Conservation (phyloP, 2,797 vertebrate species). For the Fistularia commersonii region DNA sequence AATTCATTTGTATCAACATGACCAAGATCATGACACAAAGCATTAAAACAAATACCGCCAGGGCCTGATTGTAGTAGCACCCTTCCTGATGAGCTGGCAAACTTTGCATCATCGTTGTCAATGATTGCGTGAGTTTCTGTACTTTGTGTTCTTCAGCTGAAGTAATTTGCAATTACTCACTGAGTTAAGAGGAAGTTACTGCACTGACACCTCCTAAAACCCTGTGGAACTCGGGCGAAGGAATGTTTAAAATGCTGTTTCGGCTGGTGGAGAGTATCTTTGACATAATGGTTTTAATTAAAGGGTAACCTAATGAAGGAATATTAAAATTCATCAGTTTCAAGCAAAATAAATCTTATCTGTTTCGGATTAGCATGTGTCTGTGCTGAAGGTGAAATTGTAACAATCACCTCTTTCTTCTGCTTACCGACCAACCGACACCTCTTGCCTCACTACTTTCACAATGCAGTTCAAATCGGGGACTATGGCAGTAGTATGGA, state of each 20-base stretch:
- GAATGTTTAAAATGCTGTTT: slow-evolving; percentile 9
- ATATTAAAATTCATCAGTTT: too few species aligned
- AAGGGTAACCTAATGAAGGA: too few species aligned
- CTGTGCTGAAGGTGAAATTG: slow-evolving; percentile 4
- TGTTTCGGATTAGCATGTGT: too few species aligned
- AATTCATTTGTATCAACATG: slow-evolving; percentile 24
- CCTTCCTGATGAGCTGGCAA: slow-evolving; percentile 61
- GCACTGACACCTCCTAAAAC: slow-evolving; percentile 44
- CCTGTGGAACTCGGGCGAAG: slow-evolving; percentile 9
- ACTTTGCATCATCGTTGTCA: slow-evolving; percentile 56
- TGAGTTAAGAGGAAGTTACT: slow-evolving; percentile 46
- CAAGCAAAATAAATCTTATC: too few species aligned
- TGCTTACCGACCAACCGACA: slow-evolving; percentile 31
- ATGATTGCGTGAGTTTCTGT: slow-evolving; percentile 47
- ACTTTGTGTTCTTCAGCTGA: slow-evolving; percentile 54
- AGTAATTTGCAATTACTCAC: slow-evolving; percentile 61
- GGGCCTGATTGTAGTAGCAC: slow-evolving; percentile 40
- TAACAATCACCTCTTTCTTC: slow-evolving; percentile 21
- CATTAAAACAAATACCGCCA: slow-evolving; percentile 53
- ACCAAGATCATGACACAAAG: slow-evolving; percentile 20
- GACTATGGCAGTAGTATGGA: slow-evolving; percentile 14
- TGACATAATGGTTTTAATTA: too few species aligned
- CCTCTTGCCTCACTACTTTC: slow-evolving; percentile 24
- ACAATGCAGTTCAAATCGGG: slow-evolving; percentile 32
- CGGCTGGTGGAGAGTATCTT: neutral